Evolutionary conservation across 2,113 vertebrate species (phyloP).

Genomic region (Thamnophis sirtalis): DNA sequence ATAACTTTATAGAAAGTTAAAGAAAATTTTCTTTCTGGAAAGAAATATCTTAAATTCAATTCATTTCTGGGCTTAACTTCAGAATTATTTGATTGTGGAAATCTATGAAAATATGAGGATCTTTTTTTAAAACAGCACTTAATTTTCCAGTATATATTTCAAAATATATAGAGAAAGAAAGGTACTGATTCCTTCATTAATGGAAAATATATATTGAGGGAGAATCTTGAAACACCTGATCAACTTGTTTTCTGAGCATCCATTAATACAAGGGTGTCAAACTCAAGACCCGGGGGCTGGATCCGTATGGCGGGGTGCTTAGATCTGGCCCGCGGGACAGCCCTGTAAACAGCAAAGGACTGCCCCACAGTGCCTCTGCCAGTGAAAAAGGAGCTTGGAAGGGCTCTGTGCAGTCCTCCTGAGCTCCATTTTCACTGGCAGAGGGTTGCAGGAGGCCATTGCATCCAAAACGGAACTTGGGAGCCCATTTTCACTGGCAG

Average conservation of each 20-base stretch:
- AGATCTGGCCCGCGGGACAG: no score
- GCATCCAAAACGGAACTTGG: no score
- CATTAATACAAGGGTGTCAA: no score
- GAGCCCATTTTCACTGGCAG: no score
- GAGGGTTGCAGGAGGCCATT: no score
- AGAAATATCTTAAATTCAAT: not conserved
- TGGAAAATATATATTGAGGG: not conserved
- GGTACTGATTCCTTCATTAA: not conserved
- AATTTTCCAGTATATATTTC: not conserved
- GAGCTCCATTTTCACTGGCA: no score
- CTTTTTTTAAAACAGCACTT: not conserved
- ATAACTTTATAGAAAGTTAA: not conserved
- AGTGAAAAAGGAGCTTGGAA: no score
- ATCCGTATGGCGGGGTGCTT: no score
- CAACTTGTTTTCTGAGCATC: not conserved
- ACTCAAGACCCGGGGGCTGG: no score
- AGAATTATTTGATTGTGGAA: not conserved
- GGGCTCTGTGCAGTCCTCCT: no score
- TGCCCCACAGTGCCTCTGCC: no score
- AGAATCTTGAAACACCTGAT: not conserved
- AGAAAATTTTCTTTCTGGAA: not conserved
- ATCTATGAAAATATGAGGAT: not conserved
- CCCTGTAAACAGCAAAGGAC: no score
- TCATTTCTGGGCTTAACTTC: not conserved
- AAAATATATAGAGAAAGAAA: not conserved